A percentile compares a stretch with the other conserved stretches of the same genome.
These are phyloP conservation scores for Sympetrum striolatum DNA, from an alignment of 2,888 invertebrate genomes.

Conservation along the genomic window DNA sequence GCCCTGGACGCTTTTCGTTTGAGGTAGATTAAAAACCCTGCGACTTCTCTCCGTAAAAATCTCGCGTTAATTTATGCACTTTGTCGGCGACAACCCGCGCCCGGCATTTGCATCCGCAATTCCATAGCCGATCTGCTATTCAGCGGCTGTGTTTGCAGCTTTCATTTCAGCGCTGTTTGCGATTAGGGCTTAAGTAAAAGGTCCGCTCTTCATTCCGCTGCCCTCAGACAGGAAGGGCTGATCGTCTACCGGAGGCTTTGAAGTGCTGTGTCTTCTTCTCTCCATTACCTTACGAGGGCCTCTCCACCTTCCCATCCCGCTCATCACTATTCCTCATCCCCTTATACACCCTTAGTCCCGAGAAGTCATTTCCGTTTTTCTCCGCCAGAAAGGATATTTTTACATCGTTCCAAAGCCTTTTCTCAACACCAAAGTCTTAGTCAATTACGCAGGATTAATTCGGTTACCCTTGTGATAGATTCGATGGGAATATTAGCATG, in stretches of 20 bases:
- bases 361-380: background rate
- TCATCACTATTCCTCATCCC: background rate
- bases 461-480: background rate
- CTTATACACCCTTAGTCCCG: background rate
- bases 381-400: background rate
- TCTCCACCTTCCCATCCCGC: background rate
- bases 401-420: background rate
- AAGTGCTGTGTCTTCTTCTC: background rate
- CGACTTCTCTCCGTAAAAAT: background rate
- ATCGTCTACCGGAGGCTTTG: background rate
- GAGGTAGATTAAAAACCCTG: no score
- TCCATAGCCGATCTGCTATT: background rate
- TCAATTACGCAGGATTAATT: background rate
- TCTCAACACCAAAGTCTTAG: background rate
- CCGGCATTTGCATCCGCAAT: background rate
- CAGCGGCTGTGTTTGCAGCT: background rate
- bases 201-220: background rate
- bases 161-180: background rate
- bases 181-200: background rate
- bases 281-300: background rate
- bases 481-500: background rate
- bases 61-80: background rate
- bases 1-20: no score
- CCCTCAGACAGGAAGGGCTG: background rate
- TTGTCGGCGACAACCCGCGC: background rate